Base-by-base conservation (phyloP, 30 jellyfish, hydroid and myxozoan genomes). In the Nemopilema nomurai region DNA sequence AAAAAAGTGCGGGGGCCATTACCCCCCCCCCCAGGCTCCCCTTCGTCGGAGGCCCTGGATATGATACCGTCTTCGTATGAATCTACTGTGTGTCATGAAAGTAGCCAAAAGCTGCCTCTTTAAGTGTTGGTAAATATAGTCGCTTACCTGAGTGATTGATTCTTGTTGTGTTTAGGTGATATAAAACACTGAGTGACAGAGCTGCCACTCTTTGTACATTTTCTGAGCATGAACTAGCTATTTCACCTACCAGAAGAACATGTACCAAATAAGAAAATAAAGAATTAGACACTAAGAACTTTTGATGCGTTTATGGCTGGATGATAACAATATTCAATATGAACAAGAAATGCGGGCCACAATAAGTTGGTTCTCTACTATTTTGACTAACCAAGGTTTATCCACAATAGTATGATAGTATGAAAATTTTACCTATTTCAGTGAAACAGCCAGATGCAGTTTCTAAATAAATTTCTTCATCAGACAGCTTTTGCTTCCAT, bases 171-270 rank as follows among this genome's bases (percentile, higher is more conserved):
- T 80, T 79, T 28, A 80, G 23, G 49, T 68, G 64, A 66, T 65
- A 80, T 66, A 89, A 25, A 33, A 57, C 69, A 63, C 89, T 74
- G 18, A 89, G 51, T 20, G 89, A 74, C 21, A 41, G 23, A 57
- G 89, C 97, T 53, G 90, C 89, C 27, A 49, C 86, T 50, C 64
- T 28, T 66, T 89, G 92, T 26, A 89, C 77, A 25, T 76, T 33
- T 8, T 77, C 83, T 51, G 96, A 85, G 41, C 85, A 81, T 31
- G 78, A 21, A n/a, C 67, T 28, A 27, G 81, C 81, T 31, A 80
- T 80, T 66, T 80, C 81, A 17, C 89, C 89, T 80, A 79, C 24
- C 29, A 76, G 31, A 18, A 3, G 57, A 41, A 41, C 57, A 41
- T 3, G 13, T 3, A 41, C 6, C 13, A 41, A 41, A 41, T 41